A percentile compares a stretch with the other conserved stretches of the same genome.
Conservation (phyloP, 2,113 vertebrate species). For the Lasiurus borealis region DNA sequence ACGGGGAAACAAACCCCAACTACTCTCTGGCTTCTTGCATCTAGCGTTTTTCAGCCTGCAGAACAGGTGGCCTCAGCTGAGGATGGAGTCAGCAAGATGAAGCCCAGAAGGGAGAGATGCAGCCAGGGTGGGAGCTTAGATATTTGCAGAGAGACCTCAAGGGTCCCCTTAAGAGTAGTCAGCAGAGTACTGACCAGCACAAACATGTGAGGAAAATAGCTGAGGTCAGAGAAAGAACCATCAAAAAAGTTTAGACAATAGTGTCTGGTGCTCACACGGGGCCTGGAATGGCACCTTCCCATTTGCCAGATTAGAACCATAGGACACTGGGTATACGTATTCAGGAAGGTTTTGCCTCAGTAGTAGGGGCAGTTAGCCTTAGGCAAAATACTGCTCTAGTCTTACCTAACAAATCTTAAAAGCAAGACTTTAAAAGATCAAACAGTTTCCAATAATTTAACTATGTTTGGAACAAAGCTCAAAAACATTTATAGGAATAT, state of each 20-base stretch:
- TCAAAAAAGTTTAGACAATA: neutral
- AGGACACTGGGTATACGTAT: too few relatives aligned
- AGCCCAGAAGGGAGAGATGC: neutral
- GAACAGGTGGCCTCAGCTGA: too few relatives aligned
- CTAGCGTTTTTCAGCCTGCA: neutral
- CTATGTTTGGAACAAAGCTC: neutral
- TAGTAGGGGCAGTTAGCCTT: rapidly evolving
- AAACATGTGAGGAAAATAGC: neutral
- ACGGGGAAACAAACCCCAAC: rapidly evolving
- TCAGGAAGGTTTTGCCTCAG: neutral
- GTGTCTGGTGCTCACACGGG: neutral
- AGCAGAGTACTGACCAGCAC: neutral
- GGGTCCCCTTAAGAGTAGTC: neutral
- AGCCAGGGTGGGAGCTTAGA: neutral
- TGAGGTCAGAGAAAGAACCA: neutral
- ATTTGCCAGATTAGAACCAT: neutral
- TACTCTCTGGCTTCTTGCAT: rapidly evolving
- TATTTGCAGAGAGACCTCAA: neutral
- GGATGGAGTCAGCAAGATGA: neutral
- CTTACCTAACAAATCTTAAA: neutral
- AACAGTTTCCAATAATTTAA: neutral
- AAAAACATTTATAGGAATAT: neutral
- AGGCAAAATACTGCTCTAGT: neutral
- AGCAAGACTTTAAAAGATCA: neutral
- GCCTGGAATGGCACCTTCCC: neutral